phyloP scores from a whole-genome alignment of 2,888 invertebrate species.

The Podotricha telesiphe region DNA sequence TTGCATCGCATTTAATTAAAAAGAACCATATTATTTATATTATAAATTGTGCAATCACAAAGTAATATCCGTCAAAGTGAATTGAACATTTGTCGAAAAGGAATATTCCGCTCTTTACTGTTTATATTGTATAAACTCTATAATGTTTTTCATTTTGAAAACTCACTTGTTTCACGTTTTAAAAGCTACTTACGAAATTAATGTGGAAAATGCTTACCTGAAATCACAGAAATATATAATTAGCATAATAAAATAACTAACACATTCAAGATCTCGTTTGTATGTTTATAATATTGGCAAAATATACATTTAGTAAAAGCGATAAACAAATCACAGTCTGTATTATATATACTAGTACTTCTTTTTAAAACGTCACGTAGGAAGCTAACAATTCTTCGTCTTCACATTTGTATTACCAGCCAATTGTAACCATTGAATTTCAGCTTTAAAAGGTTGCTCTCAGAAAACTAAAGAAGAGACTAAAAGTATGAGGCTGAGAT shows the following conservation, averaged over 20 bases:
- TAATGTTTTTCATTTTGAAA: not conserved
- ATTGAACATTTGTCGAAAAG: not conserved
- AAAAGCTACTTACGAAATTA: constrained; percentile 34
- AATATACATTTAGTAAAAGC: no score
- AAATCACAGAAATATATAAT: constrained; percentile 56
- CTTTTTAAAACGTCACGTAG: no score
- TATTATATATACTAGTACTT: no score
- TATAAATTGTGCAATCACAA: constrained; percentile 1
- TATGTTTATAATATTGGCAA: no score
- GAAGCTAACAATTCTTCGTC: no score
- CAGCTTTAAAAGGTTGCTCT: not conserved
- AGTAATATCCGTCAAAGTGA: not conserved
- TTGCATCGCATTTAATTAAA: not conserved
- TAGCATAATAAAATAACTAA: constrained; percentile 49
- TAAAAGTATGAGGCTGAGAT: not conserved
- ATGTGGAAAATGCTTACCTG: constrained; percentile 72
- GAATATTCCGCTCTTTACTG: not conserved
- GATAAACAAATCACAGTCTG: no score
- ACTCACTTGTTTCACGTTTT: not conserved
- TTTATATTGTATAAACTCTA: not conserved
- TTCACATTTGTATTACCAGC: not conserved
- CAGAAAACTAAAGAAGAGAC: not conserved
- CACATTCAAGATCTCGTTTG: no score
- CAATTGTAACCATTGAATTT: not conserved
- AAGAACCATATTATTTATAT: not conserved